Conservation (phyloP, 2,113 vertebrate genomes). For the Laticauda laticaudata region DNA sequence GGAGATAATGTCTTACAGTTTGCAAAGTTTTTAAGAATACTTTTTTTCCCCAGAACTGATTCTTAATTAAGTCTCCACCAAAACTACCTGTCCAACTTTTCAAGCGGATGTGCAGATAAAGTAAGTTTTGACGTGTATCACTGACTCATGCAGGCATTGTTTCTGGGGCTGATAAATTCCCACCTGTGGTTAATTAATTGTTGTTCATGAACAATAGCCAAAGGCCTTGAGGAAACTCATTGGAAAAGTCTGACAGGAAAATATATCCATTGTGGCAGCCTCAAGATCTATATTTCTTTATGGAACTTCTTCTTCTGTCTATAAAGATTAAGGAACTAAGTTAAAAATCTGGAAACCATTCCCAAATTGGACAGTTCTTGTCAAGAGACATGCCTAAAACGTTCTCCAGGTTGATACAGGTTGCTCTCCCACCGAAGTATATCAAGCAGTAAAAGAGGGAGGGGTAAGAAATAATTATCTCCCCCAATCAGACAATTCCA, state of each 20-base stretch:
- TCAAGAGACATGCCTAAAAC: not conserved
- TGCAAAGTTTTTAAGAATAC: not conserved
- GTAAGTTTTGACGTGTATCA: not conserved
- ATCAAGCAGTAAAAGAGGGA: not conserved
- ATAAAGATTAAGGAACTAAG: not conserved
- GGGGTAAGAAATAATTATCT: not conserved
- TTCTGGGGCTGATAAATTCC: not conserved
- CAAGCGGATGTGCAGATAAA: constrained; percentile 3
- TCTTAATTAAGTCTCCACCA: not conserved
- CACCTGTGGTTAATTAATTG: not conserved
- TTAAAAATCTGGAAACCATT: not conserved
- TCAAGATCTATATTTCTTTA: not conserved
- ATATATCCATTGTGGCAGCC: not conserved
- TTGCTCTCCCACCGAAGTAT: not conserved
- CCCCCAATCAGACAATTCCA: not conserved
- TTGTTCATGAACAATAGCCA: not conserved
- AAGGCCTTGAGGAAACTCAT: not conserved
- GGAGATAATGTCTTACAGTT: not conserved
- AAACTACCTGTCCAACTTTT: constrained; percentile 16
- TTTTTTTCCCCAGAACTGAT: not conserved
- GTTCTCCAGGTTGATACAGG: not conserved
- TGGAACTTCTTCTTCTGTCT: not conserved
- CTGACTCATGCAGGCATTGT: not conserved
- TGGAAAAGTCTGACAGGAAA: not conserved
- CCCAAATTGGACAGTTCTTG: not conserved